Conservation (phyloP, 2,113 vertebrate species). For the Brachypodius melanocephalos region DNA sequence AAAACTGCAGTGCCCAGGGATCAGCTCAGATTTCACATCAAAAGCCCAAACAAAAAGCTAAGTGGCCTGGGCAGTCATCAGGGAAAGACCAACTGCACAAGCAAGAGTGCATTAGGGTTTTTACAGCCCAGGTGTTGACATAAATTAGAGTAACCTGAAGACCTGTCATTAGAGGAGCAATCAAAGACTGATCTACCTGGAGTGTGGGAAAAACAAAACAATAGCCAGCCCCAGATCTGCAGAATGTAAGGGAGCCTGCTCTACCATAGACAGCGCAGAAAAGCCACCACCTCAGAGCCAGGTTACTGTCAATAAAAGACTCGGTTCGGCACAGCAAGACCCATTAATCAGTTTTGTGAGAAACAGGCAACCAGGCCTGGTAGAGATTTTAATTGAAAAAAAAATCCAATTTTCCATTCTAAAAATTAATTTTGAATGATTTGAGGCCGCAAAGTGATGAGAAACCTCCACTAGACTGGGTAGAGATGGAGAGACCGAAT, state of each 20-base stretch:
- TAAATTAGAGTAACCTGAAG: slow-evolving; percentile 32
- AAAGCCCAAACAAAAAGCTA: slow-evolving; percentile 18
- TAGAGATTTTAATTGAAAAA: neutral
- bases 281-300: neutral
- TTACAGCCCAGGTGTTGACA: slow-evolving; percentile 32
- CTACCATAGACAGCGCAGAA: neutral
- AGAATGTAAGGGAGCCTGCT: neutral
- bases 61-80: neutral
- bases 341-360: slow-evolving; percentile 10
- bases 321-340: accelerated
- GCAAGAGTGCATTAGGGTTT: neutral
- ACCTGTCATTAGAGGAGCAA: slow-evolving; percentile 19
- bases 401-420: neutral
- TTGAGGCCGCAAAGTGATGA: neutral
- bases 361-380: neutral
- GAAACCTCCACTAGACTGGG: neutral
- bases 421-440: neutral
- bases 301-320: neutral
- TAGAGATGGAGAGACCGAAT: neutral
- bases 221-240: neutral
- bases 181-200: neutral
- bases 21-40: slow-evolving; percentile 42
- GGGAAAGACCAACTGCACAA: neutral
- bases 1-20: slow-evolving; percentile 13
- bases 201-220: slow-evolving; percentile 38